Evolutionary conservation across 1,140 invertebrate species (phyloP), one percentile per base, ranked within the genome.

Genomic region (Drosophila bocqueti): DNA sequence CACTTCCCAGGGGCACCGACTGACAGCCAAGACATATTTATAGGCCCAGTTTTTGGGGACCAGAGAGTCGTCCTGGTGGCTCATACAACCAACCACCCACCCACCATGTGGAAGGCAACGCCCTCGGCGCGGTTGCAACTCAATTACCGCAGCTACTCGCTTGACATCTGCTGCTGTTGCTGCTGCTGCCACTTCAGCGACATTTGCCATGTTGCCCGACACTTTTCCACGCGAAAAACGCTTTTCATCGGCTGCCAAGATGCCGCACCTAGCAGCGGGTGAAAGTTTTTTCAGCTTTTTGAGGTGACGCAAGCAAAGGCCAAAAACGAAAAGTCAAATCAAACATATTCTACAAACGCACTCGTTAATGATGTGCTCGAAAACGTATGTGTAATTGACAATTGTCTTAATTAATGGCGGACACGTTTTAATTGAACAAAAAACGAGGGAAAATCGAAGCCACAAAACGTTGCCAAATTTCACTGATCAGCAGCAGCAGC

Each of bases 321-420:
- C 4, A 38, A 57, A 57, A 49, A 13, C 21, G 40, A 50, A 73
- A 29, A 40, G 26, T 31, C 24, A 7, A 45, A 52, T 66, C n/a
- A 69, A 69, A 69, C 47, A 73, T 29, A 73, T 73, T 73, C 67
- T 73, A 73, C 69, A 73, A 61, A 52, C 67, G 67, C 55, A 73
- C 68, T 73, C 46, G 40, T 34, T 61, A 63, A 65, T 62, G 58
- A 24, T 26, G 63, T 36, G 31, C 54, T 45, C 60, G 63, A 18
- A 63, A 65, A 21, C 40, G 24, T 55, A 3, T 16, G 10, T 16
- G 10, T 50, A 72, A 60, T 72, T 40, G 67, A 54, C 47, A 72
- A 73, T 73, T 59, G 52, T 72, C 60, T 73, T 73, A 73, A 73
- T 73, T 72, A 73, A 72, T 59, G 26, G 18, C 52, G 8, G 36